Evolutionary conservation across 2,113 vertebrate species (phyloP).

Genomic region (Geothlypis trichas): DNA sequence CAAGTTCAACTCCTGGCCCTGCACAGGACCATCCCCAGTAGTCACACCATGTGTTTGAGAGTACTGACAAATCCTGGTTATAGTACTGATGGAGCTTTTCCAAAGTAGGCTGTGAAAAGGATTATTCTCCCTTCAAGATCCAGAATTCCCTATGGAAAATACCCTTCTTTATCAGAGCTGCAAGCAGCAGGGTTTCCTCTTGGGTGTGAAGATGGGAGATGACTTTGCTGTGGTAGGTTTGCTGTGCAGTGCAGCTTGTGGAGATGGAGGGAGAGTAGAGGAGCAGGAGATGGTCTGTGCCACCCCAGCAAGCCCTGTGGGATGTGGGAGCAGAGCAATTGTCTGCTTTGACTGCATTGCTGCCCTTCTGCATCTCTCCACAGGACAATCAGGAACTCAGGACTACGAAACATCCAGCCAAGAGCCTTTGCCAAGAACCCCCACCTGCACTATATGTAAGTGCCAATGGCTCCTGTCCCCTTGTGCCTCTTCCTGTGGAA

Average conservation of each 20-base stretch:
- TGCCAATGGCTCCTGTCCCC: neutral
- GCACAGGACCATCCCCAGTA: neutral
- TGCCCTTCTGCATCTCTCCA: constrained; percentile 31
- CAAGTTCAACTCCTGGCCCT: neutral
- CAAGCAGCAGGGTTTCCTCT: neutral
- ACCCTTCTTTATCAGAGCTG: neutral
- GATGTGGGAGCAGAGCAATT: neutral
- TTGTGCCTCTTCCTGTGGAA: neutral
- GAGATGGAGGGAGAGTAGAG: neutral
- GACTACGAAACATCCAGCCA: constrained; percentile 89
- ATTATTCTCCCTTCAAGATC: neutral
- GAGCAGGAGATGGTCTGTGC: neutral
- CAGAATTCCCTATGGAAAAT: neutral
- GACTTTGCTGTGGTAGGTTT: neutral
- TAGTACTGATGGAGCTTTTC: neutral
- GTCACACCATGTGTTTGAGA: neutral
- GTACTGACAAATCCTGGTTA: neutral
- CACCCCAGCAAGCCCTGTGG: neutral
- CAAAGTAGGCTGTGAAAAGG: neutral
- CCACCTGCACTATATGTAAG: constrained; percentile 96
- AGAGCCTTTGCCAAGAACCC: constrained; percentile 95
- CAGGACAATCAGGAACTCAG: constrained; percentile 97
- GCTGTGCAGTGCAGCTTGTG: neutral
- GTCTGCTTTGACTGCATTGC: neutral
- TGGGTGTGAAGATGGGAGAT: neutral